These are phyloP conservation scores for Zoanthus solanderi DNA, from an alignment of 92 coral and sea anemone species.

Conservation along the genomic window DNA sequence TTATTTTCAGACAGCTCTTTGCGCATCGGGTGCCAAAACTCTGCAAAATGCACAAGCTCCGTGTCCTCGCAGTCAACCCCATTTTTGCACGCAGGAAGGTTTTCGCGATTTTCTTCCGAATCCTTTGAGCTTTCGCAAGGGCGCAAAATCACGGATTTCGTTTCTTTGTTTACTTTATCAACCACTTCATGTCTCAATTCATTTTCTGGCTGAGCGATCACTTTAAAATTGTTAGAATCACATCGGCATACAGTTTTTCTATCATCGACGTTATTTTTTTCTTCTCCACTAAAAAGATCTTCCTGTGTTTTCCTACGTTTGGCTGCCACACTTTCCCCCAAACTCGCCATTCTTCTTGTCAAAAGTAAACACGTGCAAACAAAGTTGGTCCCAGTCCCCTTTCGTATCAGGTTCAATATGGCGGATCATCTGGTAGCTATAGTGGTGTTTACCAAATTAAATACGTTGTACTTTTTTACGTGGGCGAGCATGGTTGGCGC, in stretches of 20 bases:
- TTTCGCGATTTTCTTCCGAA: slow-evolving; percentile 1
- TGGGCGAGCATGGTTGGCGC: too few relatives aligned
- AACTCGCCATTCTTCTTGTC: slow-evolving; percentile 59
- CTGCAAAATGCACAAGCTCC: slow-evolving; percentile 83
- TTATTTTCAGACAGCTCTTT: neutral
- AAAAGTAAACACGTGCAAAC: neutral
- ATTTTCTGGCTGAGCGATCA: slow-evolving; percentile 43
- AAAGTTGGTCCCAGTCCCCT: slow-evolving; percentile 43
- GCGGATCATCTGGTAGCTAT: slow-evolving; percentile 46
- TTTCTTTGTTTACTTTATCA: slow-evolving; percentile 17
- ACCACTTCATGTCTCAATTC: slow-evolving; percentile 27
- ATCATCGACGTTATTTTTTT: slow-evolving; percentile 9
- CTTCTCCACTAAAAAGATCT: slow-evolving; percentile 10
- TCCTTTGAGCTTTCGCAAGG: slow-evolving; percentile 4
- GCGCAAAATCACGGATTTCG: slow-evolving; percentile 40
- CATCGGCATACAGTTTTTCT: slow-evolving; percentile 46
- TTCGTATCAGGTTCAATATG: slow-evolving; percentile 64
- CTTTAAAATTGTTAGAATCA: slow-evolving; percentile 37
- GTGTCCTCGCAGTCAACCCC: slow-evolving; percentile 70
- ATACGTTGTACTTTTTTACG: too few relatives aligned
- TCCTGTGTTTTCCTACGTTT: slow-evolving; percentile 41
- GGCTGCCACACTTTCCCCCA: slow-evolving; percentile 13
- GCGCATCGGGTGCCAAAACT: slow-evolving; percentile 75
- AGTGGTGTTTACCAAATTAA: neutral
- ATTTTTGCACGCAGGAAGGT: slow-evolving; percentile 58